A percentile compares a stretch with the other conserved stretches of the same genome.
These are phyloP conservation scores for Rhopalosiphum maidis DNA, from an alignment of 1,140 invertebrate species.

Conservation along the genomic window DNA sequence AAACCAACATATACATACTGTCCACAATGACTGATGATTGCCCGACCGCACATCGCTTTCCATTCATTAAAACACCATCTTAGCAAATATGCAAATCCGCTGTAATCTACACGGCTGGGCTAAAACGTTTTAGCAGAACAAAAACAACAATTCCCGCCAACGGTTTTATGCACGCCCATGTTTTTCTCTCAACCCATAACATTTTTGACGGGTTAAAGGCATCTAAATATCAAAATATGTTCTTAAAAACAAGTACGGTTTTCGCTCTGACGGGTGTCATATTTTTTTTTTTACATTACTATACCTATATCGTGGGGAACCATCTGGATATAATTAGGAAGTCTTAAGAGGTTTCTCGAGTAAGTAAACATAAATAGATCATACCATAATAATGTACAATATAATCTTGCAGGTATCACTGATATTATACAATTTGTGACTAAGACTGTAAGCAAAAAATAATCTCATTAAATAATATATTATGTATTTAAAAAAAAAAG, in stretches of 20 bases:
- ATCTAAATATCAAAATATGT: not conserved
- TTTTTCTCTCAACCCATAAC: not conserved
- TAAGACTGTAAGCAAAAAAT: not conserved
- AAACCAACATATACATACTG: not conserved
- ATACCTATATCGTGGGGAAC: not conserved
- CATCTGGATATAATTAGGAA: not conserved
- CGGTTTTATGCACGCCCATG: not conserved
- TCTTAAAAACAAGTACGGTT: not conserved
- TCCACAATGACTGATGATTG: constrained; percentile 20
- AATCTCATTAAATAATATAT: too few species aligned
- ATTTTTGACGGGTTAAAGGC: not conserved
- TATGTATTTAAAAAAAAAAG: too few species aligned
- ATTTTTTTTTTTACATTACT: not conserved
- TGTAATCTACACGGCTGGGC: not conserved
- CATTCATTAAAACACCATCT: constrained; percentile 34
- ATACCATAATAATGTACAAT: not conserved
- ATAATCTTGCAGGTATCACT: not conserved
- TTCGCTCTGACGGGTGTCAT: not conserved
- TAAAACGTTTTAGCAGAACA: not conserved
- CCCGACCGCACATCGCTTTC: not conserved
- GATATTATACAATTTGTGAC: not conserved
- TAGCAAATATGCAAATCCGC: constrained; percentile 30
- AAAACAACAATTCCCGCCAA: not conserved
- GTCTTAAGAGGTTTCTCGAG: not conserved
- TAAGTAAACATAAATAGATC: not conserved